Evolutionary conservation across 2,888 invertebrate species (phyloP), one percentile per base, ranked within the genome.

Genomic region (Cryptus viduatorius): DNA sequence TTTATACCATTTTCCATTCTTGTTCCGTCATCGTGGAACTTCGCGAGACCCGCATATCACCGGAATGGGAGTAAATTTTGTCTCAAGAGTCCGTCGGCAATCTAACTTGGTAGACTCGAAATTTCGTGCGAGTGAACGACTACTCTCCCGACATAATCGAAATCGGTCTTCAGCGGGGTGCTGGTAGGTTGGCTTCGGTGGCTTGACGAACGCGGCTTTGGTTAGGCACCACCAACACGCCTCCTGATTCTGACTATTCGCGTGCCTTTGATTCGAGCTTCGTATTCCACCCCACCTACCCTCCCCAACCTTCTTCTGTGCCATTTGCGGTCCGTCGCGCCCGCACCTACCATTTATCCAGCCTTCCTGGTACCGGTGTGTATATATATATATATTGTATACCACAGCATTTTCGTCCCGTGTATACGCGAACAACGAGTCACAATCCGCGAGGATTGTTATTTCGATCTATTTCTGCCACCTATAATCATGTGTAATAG

Each of bases 51-150:
- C 59, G 68, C 44, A 64, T 37, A 50, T 2, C 16, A 29, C 46
- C 37, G 46, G 14, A 67, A 67, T 61, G 67, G 48, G 68, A 77
- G 69, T 79, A 83, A 86, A 87, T 88, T 86, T 87, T 87, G 86
- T 87, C 83, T 86, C 87, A 73, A 86, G 86, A 83, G 86, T 78
- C 72, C 73, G 77, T 67, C 59, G 68, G 71, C 87, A 86, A 87
- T 88, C 86, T 82, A 86, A 86, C 83, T 87, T 85, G 73, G 82
- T 71, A 79, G 85, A 81, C 84, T 82, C 77, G 86, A 85, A 86
- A 85, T 86, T 80, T 73, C 72, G 50, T 64, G 68, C 68, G 71
- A 37, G 72, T 19, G 76, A 79, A 59, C 46, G 75, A 75, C 83
- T 64, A 37, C 29, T 24, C 4, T 48, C 56, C 42, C 53, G 53